Conservation (phyloP, 2,888 invertebrate species). For the Bursaphelenchus okinawaensis region DNA sequence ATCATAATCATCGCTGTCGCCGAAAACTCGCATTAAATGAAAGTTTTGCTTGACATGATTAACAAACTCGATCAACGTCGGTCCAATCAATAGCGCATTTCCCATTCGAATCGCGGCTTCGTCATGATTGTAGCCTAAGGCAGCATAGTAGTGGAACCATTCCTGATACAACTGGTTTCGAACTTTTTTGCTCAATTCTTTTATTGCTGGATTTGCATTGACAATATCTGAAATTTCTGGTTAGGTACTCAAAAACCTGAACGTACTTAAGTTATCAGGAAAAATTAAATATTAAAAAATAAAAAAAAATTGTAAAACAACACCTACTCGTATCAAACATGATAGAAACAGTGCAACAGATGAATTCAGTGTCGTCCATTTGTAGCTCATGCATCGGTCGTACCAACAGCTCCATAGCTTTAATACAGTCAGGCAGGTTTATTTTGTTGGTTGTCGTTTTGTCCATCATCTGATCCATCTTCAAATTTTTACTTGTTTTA, state of each 20-base stretch:
- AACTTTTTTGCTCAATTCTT: slow-evolving; percentile 22
- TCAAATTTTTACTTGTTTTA: too few species aligned
- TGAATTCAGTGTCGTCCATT: slow-evolving; percentile 45
- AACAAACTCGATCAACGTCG: slow-evolving; percentile 34
- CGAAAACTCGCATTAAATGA: slow-evolving; percentile 45
- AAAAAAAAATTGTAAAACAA: slow-evolving; percentile 3
- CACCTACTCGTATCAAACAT: slow-evolving; percentile 42
- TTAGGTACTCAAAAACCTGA: too few species aligned
- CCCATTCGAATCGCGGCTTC: slow-evolving; percentile 41
- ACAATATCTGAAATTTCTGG: slow-evolving; percentile 26
- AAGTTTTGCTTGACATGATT: slow-evolving; percentile 37
- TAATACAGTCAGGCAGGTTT: slow-evolving; percentile 20
- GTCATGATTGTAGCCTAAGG: slow-evolving; percentile 22
- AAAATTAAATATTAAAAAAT: neutral
- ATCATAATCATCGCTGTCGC: slow-evolving; percentile 42
- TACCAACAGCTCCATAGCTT: slow-evolving; percentile 35
- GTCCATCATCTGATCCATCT: slow-evolving; percentile 6
- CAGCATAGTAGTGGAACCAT: slow-evolving; percentile 45
- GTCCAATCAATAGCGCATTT: slow-evolving; percentile 42
- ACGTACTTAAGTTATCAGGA: too few species aligned
- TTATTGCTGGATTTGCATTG: slow-evolving; percentile 21
- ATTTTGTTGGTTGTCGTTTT: slow-evolving; percentile 11
- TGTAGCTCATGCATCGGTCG: slow-evolving; percentile 33
- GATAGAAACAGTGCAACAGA: slow-evolving; percentile 38
- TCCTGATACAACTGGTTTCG: slow-evolving; percentile 34